These are phyloP conservation scores for Eptesicus fuscus DNA, from an alignment of 2,113 vertebrate species.

Conservation along the genomic window DNA sequence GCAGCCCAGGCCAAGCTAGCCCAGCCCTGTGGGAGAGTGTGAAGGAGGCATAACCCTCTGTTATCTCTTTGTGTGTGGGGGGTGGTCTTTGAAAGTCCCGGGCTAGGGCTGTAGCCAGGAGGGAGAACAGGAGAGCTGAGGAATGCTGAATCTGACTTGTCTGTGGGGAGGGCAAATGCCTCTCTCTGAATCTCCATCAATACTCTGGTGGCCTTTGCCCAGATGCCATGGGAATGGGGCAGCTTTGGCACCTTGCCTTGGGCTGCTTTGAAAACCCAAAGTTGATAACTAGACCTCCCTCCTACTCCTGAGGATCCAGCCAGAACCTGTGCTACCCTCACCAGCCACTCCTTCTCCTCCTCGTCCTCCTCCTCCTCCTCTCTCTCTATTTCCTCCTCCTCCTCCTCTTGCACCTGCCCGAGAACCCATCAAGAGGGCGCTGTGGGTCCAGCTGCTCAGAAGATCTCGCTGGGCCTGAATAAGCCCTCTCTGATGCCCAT, in stretches of 20 bases:
- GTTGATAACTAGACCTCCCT: neutral
- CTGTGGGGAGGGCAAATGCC: neutral
- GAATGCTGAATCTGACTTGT: neutral
- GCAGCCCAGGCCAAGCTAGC: neutral
- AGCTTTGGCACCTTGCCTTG: conserved; percentile 5
- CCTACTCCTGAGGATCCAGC: neutral
- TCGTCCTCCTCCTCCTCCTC: too few species aligned
- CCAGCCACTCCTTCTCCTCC: neutral
- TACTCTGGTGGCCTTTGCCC: neutral
- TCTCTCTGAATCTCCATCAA: neutral
- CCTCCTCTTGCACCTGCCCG: too few species aligned
- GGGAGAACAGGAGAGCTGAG: neutral
- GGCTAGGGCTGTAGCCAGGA: neutral
- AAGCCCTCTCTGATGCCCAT: neutral
- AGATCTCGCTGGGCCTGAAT: neutral
- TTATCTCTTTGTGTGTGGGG: too few species aligned
- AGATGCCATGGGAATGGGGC: conserved; percentile 44
- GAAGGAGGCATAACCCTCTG: neutral
- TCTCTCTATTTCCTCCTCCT: too few species aligned
- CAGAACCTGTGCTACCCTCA: neutral
- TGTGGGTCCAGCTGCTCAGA: neutral
- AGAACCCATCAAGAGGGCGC: neutral
- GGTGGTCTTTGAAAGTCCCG: neutral
- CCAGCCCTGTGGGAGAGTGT: neutral
- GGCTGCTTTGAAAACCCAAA: conserved; percentile 15